phyloP scores from a whole-genome alignment of 2,113 vertebrate genomes.

The Sinocyclocheilus grahami region DNA sequence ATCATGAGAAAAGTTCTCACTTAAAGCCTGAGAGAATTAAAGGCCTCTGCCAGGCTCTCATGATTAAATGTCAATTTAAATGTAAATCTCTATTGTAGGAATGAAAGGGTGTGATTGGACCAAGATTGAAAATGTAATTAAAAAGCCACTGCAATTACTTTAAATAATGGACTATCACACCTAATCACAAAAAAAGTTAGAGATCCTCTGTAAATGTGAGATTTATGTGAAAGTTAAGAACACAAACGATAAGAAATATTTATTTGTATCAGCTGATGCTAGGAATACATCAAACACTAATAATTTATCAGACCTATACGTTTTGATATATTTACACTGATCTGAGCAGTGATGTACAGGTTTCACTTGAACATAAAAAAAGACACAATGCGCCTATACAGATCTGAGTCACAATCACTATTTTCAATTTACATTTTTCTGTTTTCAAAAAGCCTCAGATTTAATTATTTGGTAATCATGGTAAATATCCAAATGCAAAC shows the following conservation, averaged over 20 bases:
- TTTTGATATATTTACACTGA: background rate
- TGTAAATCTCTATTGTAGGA: conserved; percentile 30
- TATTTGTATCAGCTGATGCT: background rate
- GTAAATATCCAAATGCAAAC: background rate
- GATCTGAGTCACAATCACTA: background rate
- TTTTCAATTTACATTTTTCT: background rate
- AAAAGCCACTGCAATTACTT: conserved; percentile 2
- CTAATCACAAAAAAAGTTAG: background rate
- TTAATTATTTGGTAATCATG: background rate
- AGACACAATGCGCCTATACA: background rate
- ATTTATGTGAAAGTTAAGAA: background rate
- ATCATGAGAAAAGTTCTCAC: background rate
- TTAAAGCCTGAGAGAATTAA: background rate
- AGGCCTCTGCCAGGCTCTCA: conserved; percentile 40
- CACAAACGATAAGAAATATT: background rate
- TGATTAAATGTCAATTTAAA: conserved; percentile 28
- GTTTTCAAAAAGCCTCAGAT: background rate
- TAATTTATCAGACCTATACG: background rate
- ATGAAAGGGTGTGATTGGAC: background rate
- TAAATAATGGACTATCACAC: background rate
- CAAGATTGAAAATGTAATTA: conserved; percentile 25
- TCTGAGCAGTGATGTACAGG: background rate
- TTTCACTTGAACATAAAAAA: background rate
- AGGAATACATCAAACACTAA: background rate
- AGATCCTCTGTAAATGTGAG: conserved; percentile 7